Evolutionary conservation across 2,797 vertebrate species (phyloP).

Genomic region (Myripristis murdjan): DNA sequence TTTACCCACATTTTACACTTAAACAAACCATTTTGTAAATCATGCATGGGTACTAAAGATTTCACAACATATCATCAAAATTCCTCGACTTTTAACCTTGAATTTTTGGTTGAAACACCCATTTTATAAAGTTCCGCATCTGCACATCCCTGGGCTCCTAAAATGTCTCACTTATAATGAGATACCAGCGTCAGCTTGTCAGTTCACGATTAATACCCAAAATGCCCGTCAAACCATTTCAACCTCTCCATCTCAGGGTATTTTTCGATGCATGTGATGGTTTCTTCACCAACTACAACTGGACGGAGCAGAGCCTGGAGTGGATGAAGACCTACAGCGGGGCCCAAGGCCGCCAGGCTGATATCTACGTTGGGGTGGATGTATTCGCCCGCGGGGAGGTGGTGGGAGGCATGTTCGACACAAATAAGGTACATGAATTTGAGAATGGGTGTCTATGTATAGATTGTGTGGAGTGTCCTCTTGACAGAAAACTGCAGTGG

Average conservation of each 20-base stretch:
- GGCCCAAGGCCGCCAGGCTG: constrained; percentile 72
- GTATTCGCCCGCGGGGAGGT: constrained; percentile 93
- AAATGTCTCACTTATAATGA: background rate
- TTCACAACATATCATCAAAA: too few relatives aligned
- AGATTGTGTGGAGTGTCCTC: background rate
- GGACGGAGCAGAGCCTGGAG: constrained; percentile 89
- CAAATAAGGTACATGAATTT: constrained; percentile 86
- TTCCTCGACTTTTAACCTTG: too few relatives aligned
- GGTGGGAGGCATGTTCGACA: constrained; percentile 91
- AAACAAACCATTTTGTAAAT: too few relatives aligned
- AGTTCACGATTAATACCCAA: too few relatives aligned
- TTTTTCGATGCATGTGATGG: constrained; percentile 94
- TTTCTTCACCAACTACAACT: constrained; percentile 98
- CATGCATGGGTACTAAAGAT: too few relatives aligned
- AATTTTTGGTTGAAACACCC: too few relatives aligned
- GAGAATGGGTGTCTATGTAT: background rate
- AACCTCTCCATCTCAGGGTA: constrained; percentile 75
- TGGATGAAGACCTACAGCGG: constrained; percentile 68
- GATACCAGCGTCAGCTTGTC: background rate
- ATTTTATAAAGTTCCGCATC: too few relatives aligned
- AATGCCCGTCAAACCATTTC: background rate
- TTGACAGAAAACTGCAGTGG: too few relatives aligned
- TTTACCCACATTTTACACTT: too few relatives aligned
- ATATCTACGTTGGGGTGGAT: constrained; percentile 92
- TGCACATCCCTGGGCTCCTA: background rate